phyloP scores from a whole-genome alignment of 2,113 vertebrate species.

The Cyanocitta stelleri region DNA sequence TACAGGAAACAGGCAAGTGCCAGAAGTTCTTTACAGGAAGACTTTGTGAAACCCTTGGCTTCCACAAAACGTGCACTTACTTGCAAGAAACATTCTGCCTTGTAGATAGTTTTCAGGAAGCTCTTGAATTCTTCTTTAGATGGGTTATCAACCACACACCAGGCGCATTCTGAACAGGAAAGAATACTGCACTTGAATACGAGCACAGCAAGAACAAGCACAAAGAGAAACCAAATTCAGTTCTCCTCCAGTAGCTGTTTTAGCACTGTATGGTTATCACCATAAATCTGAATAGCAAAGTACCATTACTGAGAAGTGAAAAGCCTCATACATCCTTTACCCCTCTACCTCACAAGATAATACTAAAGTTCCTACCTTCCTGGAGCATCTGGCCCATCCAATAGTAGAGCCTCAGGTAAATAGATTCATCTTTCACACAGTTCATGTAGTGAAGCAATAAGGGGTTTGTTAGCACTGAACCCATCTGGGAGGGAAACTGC shows the following conservation, averaged over 20 bases:
- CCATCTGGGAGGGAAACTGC: constrained; percentile 92
- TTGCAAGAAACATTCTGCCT: constrained; percentile 85
- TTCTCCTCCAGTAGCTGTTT: not conserved
- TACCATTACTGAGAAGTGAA: not conserved
- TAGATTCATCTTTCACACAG: constrained; percentile 83
- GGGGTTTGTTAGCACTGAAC: constrained; percentile 83
- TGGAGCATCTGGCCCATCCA: constrained; percentile 88
- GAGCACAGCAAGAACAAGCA: not conserved
- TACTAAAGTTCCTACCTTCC: constrained; percentile 76
- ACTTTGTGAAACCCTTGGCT: not conserved
- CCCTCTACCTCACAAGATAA: not conserved
- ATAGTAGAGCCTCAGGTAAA: constrained; percentile 85
- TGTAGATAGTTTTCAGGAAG: constrained; percentile 81
- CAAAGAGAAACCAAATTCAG: not conserved
- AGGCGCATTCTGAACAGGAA: constrained; percentile 79
- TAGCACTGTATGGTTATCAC: not conserved
- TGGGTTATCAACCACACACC: constrained; percentile 72
- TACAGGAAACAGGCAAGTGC: not conserved
- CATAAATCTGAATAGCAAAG: not conserved
- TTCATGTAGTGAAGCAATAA: constrained; percentile 89
- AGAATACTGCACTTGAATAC: not conserved
- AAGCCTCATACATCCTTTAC: not conserved
- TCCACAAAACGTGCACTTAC: constrained; percentile 65
- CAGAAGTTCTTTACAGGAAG: not conserved
- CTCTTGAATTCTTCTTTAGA: constrained; percentile 72